Conservation (phyloP, 1,140 invertebrate genomes). For the Myzus persicae region DNA sequence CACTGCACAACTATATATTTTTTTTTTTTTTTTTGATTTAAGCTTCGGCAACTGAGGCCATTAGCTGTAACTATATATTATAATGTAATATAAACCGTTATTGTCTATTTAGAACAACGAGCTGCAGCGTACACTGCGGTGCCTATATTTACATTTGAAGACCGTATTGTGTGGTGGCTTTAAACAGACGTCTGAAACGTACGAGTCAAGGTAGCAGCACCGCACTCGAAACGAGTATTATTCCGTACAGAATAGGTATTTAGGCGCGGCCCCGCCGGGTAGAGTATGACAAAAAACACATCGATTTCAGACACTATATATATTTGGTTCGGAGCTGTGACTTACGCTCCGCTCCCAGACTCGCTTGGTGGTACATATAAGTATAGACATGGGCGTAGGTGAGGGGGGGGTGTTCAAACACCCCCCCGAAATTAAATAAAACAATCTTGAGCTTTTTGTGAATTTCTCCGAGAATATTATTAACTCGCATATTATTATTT, state of each 20-base stretch:
- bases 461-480: too few species aligned
- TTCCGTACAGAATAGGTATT: neutral
- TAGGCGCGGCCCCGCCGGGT: neutral
- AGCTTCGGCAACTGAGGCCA: too few species aligned
- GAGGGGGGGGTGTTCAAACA: too few species aligned
- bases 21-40: too few species aligned
- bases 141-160: slow-evolving; percentile 4
- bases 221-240: neutral
- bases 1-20: too few species aligned
- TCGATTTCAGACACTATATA: neutral
- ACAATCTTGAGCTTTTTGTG: too few species aligned
- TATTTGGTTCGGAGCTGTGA: neutral
- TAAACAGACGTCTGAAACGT: neutral
- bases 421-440: too few species aligned
- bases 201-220: neutral
- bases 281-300: slow-evolving; percentile 10
- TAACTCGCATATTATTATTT: too few species aligned
- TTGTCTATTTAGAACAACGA: neutral
- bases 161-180: neutral
- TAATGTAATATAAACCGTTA: neutral
- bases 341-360: neutral
- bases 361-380: too few species aligned
- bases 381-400: too few species aligned
- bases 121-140: neutral
- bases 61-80: too few species aligned